A percentile compares a stretch with the other conserved stretches of the same genome.
Conservation (phyloP, 2,888 invertebrate species). For the Cremastinae sp. region DNA sequence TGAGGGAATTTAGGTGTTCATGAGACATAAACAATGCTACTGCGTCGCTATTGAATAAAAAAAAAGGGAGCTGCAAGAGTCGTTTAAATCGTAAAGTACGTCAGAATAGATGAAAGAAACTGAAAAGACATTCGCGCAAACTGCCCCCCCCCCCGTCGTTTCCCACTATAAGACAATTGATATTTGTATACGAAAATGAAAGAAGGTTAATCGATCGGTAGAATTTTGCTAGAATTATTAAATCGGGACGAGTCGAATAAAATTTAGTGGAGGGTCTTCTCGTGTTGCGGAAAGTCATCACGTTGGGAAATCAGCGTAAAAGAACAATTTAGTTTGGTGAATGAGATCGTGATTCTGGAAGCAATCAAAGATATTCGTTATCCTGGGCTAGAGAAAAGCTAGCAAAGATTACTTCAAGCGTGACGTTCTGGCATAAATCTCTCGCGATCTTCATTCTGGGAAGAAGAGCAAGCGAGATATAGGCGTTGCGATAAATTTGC, state of each 20-base stretch:
- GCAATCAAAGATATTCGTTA: conserved; percentile 26
- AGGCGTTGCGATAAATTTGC: conserved; percentile 58
- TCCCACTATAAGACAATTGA: background rate
- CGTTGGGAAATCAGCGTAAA: background rate
- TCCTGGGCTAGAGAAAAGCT: conserved; percentile 18
- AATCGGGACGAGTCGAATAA: conserved; percentile 3
- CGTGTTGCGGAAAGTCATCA: too few species aligned
- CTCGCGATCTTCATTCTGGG: conserved; percentile 12
- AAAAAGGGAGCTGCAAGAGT: conserved; percentile 20
- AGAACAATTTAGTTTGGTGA: background rate
- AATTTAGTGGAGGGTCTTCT: too few species aligned
- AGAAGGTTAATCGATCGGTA: too few species aligned
- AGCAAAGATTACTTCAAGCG: conserved; percentile 40
- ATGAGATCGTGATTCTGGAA: conserved; percentile 4
- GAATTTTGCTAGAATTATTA: conserved; percentile 9
- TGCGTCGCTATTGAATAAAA: conserved; percentile 19
- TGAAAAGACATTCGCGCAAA: background rate
- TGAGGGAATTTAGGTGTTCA: conserved; percentile 45
- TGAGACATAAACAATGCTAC: conserved; percentile 43
- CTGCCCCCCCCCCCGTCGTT: background rate
- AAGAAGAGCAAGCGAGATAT: conserved; percentile 31
- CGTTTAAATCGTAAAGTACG: conserved; percentile 11
- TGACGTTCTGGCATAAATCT: conserved; percentile 49
- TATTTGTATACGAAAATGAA: background rate
- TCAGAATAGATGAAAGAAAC: background rate